Conservation (phyloP, 2,888 invertebrate genomes). For the Myathropa florea region DNA sequence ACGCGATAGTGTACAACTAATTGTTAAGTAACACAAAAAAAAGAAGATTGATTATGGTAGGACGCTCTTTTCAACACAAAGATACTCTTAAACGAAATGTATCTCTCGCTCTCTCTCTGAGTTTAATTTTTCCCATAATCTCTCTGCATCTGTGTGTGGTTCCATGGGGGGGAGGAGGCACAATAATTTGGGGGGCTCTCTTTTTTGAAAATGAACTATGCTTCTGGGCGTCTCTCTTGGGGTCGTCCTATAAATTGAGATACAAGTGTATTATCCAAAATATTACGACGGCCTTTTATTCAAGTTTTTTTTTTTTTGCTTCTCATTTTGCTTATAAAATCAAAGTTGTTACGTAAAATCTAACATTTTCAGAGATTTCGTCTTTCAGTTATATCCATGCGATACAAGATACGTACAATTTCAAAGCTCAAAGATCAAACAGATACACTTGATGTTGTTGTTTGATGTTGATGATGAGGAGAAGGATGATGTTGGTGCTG, state of each 20-base stretch:
- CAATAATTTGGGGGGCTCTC: background rate
- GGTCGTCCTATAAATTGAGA: conserved; percentile 59
- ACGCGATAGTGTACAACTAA: conserved; percentile 62
- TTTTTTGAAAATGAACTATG: background rate
- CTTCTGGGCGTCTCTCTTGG: background rate
- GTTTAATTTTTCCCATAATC: background rate
- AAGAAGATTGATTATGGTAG: conserved; percentile 43
- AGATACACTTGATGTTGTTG: conserved; percentile 31
- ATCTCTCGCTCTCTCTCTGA: conserved; percentile 17
- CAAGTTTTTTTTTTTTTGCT: conserved; percentile 25
- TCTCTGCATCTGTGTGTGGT: background rate
- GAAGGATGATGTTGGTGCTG: background rate
- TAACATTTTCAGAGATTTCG: conserved; percentile 66
- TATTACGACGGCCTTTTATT: conserved; percentile 69
- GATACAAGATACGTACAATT: conserved; percentile 17
- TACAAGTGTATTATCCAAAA: conserved; percentile 69
- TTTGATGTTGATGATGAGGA: conserved; percentile 6
- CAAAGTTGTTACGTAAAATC: conserved; percentile 71
- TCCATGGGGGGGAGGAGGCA: no score
- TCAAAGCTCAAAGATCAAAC: conserved; percentile 43
- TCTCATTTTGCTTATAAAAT: conserved; percentile 58
- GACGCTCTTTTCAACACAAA: conserved; percentile 20
- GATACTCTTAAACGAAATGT: conserved; percentile 47
- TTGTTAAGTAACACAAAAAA: conserved; percentile 64
- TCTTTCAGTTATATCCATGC: background rate